Base-by-base conservation (phyloP, 2,797 vertebrate species). In the Catostomus latipinnis region DNA sequence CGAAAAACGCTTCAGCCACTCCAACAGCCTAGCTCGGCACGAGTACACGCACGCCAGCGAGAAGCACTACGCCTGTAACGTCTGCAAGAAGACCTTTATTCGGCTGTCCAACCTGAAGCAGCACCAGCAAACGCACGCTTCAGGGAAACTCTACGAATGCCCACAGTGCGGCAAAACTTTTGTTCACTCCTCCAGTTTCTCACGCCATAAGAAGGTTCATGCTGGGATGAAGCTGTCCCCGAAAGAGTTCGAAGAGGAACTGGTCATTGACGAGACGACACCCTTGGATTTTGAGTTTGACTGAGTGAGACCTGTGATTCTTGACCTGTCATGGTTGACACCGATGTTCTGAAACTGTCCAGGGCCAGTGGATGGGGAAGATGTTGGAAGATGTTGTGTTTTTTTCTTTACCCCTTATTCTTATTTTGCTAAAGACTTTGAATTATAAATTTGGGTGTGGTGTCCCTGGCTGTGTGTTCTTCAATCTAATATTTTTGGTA, bases 111-210 rank as follows among this genome's bases (percentile, higher is more conserved):
- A 89, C 82, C 81, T 86, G 53, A 91, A 90, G 84, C 89, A 90
- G 84, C 91, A 91, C 67, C 89, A 89, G 81, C 90, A 89, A 83
- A 87, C 84, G 57, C 86, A 75, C 72, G 87, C 68, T 5, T 72
- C 58, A 71, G 91, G 82, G 74, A 93, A 93, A 87, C 92, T 91
- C 53, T 94, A 92, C 85, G 87, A 88, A 34, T 94, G 93, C 77
- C 52, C 76, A 0, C 85, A 91, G 62, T 94, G 93, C 88, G 90
- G 87, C 84, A 94, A 94, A 87, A 92, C 91, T 85, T 94, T 94
- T 78, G 92, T 93, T 87, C 93, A 94, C 87, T 93, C 93, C 0
- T 93, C 93, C 58, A 93, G 93, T 83, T 87, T 94, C 82, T 94
- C 93, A 0, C 91, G 93, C 13, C 93, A 94, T 78, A 91, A 93